Conservation (phyloP, 2,797 vertebrate genomes). For the Peromyscus melanophrys region DNA sequence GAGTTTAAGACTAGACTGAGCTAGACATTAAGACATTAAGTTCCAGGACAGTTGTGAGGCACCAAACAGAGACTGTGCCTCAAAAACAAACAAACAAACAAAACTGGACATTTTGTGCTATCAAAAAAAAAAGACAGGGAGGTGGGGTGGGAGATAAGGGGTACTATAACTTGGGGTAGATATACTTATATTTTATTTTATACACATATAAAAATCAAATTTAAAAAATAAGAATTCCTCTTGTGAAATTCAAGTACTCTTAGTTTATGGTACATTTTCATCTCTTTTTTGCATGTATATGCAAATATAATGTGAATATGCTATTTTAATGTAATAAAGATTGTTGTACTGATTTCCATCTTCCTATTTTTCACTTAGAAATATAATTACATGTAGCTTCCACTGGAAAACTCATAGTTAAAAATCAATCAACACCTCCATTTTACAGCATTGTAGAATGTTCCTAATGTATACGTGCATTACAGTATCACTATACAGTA, state of each 20-base stretch:
- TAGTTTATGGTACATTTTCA: neutral
- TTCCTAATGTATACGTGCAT: neutral
- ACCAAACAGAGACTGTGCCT: neutral
- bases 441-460: neutral
- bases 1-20: neutral
- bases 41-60: too few species aligned
- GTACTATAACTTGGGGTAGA: neutral
- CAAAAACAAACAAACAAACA: neutral
- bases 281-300: neutral
- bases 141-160: neutral
- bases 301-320: conserved; percentile 15
- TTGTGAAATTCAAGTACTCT: neutral
- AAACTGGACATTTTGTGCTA: neutral
- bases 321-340: conserved; percentile 65
- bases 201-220: neutral
- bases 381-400: neutral
- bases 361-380: conserved; percentile 51
- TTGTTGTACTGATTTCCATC: neutral
- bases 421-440: neutral
- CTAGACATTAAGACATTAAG: neutral
- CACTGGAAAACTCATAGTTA: neutral
- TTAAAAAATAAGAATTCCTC: neutral
- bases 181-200: neutral
- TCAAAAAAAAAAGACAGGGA: neutral
- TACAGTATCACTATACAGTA: neutral